Evolutionary conservation across 2,113 vertebrate species (phyloP).

Genomic region (Leucopsar rothschildi): DNA sequence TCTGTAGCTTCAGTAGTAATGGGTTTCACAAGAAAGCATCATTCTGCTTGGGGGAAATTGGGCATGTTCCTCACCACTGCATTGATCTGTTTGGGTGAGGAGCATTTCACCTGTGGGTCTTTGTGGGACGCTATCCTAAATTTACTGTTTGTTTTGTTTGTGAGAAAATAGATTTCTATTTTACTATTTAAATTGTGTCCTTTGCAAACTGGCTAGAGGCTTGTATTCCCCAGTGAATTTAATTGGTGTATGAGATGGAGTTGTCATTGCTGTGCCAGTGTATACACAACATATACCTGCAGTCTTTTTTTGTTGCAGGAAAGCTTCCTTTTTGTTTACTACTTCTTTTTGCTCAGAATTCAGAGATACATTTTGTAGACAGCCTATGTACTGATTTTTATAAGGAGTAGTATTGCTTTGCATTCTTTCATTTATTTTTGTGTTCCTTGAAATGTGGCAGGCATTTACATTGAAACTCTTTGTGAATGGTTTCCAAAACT

Average conservation of each 20-base stretch:
- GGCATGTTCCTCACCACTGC: neutral
- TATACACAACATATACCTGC: neutral
- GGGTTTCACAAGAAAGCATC: neutral
- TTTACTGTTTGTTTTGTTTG: neutral
- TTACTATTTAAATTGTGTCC: neutral
- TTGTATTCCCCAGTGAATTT: neutral
- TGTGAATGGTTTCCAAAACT: neutral
- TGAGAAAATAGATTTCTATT: neutral
- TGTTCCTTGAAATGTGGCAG: neutral
- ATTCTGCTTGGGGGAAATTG: rapidly evolving
- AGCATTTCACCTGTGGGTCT: neutral
- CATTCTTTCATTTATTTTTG: neutral
- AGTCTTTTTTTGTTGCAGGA: neutral
- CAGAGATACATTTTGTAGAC: neutral
- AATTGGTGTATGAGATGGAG: neutral
- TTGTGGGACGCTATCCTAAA: neutral
- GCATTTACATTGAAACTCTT: neutral
- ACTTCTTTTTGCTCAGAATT: neutral
- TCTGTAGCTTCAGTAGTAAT: neutral
- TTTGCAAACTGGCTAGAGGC: neutral
- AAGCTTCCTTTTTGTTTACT: neutral
- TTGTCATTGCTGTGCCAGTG: neutral
- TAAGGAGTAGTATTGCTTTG: neutral
- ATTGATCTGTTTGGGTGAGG: neutral
- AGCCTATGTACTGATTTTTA: neutral